These are phyloP conservation scores for Stegodyphus mimosarum DNA, from an alignment of 1,140 invertebrate genomes.

Conservation along the genomic window DNA sequence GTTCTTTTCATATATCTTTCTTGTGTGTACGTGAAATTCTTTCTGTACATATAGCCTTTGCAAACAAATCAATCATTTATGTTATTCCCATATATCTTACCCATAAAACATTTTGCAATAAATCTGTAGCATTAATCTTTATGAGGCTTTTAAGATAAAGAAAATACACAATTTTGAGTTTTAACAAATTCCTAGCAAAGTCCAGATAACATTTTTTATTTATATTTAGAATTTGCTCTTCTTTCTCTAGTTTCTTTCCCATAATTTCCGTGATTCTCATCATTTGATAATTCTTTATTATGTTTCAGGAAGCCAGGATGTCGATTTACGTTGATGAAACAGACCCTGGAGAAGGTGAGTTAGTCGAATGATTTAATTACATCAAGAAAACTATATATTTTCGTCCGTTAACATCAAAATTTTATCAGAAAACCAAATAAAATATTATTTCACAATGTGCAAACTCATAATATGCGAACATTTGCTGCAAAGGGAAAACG, in stretches of 20 bases:
- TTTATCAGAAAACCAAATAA: no score
- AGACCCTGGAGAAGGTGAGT: slow-evolving; percentile 21
- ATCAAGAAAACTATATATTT: no score
- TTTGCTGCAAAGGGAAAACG: no score
- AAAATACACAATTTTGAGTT: neutral
- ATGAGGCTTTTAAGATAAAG: neutral
- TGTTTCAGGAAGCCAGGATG: neutral
- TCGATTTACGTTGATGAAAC: slow-evolving; percentile 47
- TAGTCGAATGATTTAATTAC: neutral
- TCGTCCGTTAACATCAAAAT: no score
- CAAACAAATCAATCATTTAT: no score
- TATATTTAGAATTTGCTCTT: neutral
- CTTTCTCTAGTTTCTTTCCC: neutral
- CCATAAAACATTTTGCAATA: no score
- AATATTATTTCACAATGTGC: no score
- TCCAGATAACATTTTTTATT: neutral
- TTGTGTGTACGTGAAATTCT: no score
- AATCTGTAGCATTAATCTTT: neutral
- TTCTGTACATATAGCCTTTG: no score
- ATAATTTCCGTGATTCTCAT: neutral
- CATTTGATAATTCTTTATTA: neutral
- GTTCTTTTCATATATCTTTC: no score
- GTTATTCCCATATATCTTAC: no score
- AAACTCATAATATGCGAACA: no score
- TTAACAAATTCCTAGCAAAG: neutral